Conservation (phyloP, 2,888 invertebrate genomes). For the Parasteatoda lunata region DNA sequence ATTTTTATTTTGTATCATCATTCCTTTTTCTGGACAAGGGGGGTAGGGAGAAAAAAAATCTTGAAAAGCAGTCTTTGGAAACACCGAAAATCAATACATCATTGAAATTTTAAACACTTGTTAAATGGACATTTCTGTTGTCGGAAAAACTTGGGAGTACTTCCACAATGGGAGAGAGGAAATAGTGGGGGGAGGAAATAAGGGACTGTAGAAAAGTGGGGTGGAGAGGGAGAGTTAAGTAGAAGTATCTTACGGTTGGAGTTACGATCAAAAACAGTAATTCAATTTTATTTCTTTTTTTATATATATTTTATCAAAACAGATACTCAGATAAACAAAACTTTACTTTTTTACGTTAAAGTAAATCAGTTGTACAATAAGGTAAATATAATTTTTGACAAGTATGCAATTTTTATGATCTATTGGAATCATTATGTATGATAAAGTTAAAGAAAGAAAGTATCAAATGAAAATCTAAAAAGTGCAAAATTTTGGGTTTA, state of each 20-base stretch:
- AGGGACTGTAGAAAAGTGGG: constrained; percentile 19
- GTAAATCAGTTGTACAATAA: not conserved
- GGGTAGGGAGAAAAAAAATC: constrained; percentile 22
- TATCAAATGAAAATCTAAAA: too few species aligned
- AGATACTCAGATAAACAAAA: not conserved
- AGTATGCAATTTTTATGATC: too few species aligned
- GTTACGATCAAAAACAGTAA: not conserved
- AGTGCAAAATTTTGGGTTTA: too few species aligned
- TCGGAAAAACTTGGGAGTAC: constrained; percentile 29
- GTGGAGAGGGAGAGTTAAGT: not conserved
- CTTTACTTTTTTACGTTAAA: constrained; percentile 8
- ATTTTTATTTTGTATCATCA: constrained; percentile 24
- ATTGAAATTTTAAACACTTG: constrained; percentile 69
- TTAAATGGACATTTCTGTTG: constrained; percentile 65
- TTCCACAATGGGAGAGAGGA: constrained; percentile 28
- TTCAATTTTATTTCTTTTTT: not conserved
- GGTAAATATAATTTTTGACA: too few species aligned
- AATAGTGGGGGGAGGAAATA: constrained; percentile 7
- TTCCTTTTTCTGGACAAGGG: constrained; percentile 6
- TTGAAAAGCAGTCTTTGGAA: constrained; percentile 41
- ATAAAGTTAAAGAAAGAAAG: too few species aligned
- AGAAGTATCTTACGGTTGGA: not conserved
- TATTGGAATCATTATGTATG: too few species aligned
- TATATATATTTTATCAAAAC: not conserved
- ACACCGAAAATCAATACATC: constrained; percentile 59